A percentile compares a stretch with the other conserved stretches of the same genome.
phyloP scores from a whole-genome alignment of 2,888 invertebrate genomes.

The Sialis fuliginosa region DNA sequence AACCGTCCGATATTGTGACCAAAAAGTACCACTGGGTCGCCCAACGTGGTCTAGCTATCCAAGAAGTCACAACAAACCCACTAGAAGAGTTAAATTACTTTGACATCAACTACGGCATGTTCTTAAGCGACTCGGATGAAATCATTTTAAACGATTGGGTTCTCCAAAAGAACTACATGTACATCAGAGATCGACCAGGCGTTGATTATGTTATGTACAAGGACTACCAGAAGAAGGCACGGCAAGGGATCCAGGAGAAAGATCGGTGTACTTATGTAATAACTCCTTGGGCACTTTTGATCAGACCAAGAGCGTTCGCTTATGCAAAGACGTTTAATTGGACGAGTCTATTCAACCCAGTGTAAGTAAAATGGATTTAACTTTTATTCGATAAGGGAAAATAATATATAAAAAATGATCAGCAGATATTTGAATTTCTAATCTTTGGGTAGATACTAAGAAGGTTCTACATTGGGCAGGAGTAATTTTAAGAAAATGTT shows the following conservation, averaged over 20 bases:
- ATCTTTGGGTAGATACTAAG: too few relatives aligned
- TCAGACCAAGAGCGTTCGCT: constrained; percentile 50
- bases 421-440: too few relatives aligned
- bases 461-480: too few relatives aligned
- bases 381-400: too few relatives aligned
- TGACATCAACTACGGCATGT: constrained; percentile 10
- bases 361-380: constrained; percentile 31
- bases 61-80: constrained; percentile 43
- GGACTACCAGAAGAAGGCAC: constrained; percentile 46
- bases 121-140: constrained; percentile 22
- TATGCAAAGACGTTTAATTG: constrained; percentile 45
- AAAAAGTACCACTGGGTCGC: constrained; percentile 56
- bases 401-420: too few relatives aligned
- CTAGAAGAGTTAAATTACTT: constrained; percentile 1
- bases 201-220: constrained; percentile 50
- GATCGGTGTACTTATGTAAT: constrained; percentile 61
- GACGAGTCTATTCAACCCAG: constrained; percentile 41
- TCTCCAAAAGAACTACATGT: constrained; percentile 31
- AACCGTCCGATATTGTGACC: constrained; percentile 42
- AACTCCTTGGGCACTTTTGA: constrained; percentile 47
- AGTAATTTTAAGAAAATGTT: too few relatives aligned
- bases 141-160: constrained; percentile 28
- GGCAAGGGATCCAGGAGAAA: constrained; percentile 34
- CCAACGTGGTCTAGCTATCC: constrained; percentile 47
- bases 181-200: constrained; percentile 51